Conservation (phyloP, 2,888 invertebrate species). For the Lochmaea crataegi region DNA sequence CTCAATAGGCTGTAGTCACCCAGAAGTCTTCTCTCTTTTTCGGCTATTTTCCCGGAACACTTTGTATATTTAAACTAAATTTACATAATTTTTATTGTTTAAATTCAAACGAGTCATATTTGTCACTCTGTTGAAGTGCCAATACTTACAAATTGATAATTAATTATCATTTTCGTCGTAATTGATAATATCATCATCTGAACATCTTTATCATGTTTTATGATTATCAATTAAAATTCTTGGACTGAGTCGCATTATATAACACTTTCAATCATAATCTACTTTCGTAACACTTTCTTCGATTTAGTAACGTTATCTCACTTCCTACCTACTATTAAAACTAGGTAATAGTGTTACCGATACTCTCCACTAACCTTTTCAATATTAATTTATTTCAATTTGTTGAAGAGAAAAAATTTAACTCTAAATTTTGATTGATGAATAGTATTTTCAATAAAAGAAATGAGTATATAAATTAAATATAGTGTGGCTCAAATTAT, state of each 20-base stretch:
- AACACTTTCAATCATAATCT: conserved; percentile 21
- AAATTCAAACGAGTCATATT: too few relatives aligned
- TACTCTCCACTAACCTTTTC: conserved; percentile 25
- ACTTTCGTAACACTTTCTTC: conserved; percentile 36
- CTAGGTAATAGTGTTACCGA: conserved; percentile 32
- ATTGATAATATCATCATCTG: conserved; percentile 13
- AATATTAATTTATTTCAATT: background rate
- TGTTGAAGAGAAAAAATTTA: background rate
- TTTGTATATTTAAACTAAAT: too few relatives aligned
- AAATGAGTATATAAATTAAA: background rate
- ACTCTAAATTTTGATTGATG: background rate
- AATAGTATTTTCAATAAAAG: background rate
- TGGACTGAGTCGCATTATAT: conserved; percentile 20
- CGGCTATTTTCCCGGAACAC: too few relatives aligned
- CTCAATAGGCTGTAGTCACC: too few relatives aligned
- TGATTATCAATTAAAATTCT: conserved; percentile 26
- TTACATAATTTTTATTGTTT: too few relatives aligned
- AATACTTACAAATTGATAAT: too few relatives aligned
- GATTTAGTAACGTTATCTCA: conserved; percentile 33
- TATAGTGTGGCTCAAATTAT: too few relatives aligned
- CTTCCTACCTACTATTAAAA: conserved; percentile 35
- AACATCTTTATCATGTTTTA: conserved; percentile 14
- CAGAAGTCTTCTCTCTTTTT: too few relatives aligned
- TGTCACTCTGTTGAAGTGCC: too few relatives aligned
- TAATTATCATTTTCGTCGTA: background rate